These are phyloP conservation scores for Drosophila bifasciata DNA, from an alignment of 1,140 invertebrate species.

Conservation along the genomic window DNA sequence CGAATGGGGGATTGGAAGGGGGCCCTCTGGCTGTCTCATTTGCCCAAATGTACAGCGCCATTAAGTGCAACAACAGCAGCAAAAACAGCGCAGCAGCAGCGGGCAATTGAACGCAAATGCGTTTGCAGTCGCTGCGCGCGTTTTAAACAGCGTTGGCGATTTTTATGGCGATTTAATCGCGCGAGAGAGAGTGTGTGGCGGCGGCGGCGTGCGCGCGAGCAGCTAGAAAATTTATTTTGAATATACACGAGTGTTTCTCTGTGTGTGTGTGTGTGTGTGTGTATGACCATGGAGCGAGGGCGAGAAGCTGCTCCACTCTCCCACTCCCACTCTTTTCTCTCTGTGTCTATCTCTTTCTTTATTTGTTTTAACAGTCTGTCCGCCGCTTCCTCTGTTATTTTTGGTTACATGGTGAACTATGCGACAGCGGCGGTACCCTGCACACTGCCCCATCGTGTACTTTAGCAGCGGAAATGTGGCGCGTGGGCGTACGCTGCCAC, in stretches of 20 bases:
- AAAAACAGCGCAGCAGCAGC: conserved; percentile 13
- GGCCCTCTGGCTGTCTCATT: conserved; percentile 6
- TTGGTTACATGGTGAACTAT: conserved; percentile 59
- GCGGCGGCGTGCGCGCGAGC: conserved; percentile 26
- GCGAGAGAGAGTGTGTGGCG: conserved; percentile 22
- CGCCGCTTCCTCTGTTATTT: conserved; percentile 53
- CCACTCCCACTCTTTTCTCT: conserved; percentile 2
- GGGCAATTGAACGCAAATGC: conserved; percentile 39
- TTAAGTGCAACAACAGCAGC: conserved; percentile 49
- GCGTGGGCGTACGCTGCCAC: conserved; percentile 67
- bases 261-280: not conserved
- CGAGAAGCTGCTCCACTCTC: conserved; percentile 21
- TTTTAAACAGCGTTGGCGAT: conserved; percentile 72
- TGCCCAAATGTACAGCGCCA: conserved; percentile 70
- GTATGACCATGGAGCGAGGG: conserved; percentile 10
- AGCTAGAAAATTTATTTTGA: conserved; percentile 42
- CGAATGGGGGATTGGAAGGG: conserved; percentile 27
- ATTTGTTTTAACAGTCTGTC: conserved; percentile 26
- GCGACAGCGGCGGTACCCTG: conserved; percentile 1
- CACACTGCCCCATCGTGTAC: conserved; percentile 8
- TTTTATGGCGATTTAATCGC: conserved; percentile 80
- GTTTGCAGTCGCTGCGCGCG: conserved; percentile 48
- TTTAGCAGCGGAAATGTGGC: conserved; percentile 57
- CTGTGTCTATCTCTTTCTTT: conserved; percentile 14
- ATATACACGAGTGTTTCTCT: conserved; percentile 10